Percentiles rank a stretch among this genome's conserved stretches.
Evolutionary conservation across 2,797 vertebrate species (phyloP).

Genomic region (Glossophaga mutica): DNA sequence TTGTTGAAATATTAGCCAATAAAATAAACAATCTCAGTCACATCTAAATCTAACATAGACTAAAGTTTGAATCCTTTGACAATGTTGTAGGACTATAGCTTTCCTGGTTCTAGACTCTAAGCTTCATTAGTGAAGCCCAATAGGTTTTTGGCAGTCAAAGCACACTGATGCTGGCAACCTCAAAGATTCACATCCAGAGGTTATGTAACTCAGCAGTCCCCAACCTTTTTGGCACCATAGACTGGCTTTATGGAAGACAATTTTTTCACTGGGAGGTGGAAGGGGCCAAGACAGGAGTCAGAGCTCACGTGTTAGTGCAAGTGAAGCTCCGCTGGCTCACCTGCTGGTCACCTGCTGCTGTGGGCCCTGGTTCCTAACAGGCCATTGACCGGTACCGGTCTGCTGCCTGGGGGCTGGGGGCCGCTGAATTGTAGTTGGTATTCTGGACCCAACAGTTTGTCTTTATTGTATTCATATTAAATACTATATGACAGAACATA

Average conservation of each 20-base stretch:
- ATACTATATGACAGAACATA: neutral
- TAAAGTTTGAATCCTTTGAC: neutral
- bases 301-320: neutral
- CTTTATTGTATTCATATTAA: conserved; percentile 18
- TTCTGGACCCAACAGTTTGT: neutral
- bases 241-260: neutral
- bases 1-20: neutral
- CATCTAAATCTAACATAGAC: neutral
- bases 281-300: neutral
- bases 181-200: neutral
- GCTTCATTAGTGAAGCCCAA: neutral
- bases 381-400: neutral
- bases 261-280: neutral
- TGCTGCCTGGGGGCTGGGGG: no score
- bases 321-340: neutral
- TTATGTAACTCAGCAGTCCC: neutral
- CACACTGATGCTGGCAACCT: neutral
- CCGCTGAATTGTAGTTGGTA: neutral
- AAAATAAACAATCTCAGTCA: conserved; percentile 36
- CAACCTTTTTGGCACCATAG: neutral
- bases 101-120: neutral
- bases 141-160: neutral
- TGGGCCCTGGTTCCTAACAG: neutral
- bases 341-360: neutral
- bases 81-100: neutral